Evolutionary conservation across 2,113 vertebrate species (phyloP), one percentile per base, ranked within the genome.

Genomic region (Lagopus leucura): DNA sequence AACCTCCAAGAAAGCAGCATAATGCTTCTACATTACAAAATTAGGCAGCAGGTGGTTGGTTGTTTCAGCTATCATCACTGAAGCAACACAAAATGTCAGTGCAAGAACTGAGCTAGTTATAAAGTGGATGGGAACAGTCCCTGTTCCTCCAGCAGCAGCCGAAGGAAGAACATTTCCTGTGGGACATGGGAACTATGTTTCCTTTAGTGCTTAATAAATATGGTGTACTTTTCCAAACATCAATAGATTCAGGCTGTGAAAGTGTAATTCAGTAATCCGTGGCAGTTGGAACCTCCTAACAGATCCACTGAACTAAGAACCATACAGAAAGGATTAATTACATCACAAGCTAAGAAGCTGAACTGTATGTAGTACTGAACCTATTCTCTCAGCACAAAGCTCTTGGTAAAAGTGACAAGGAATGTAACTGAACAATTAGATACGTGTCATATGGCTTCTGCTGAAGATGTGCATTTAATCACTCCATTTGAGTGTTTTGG

Each of bases 401-500:
- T 69, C 34, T 1, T 65, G 63, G 11, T 13, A 92, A 14, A 79
- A 91, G 43, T 3, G 79, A 17, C 13, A 13, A 19, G 45, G 91
- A 82, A 84, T 50, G 24, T 2, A 85, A 73, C 1, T 45, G 10
- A 3, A 65, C 14, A 73, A 77, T 34, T 65, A 79, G 72, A 4
- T 61, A 42, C 5, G 13, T 38, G 11, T 7, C 42, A 45, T 3
- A 19, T 10, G n/a, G 28, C 11, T 88, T 13, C 3, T 24, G 15
- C 30, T 20, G 43, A 79, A 78, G 45, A 76, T 2, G 3, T 10
- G 2, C 13, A 54, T 32, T 72, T 82, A 42, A 54, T 18, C 73
- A 63, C 36, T 82, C 45, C 45, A 79, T 13, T 8, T 30, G 38
- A 0, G 1, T 2, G 1, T 32, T 3, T 4, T 3, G 8, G 30